Evolutionary conservation across 2,888 invertebrate genomes (phyloP), one percentile per base, ranked within the genome.

Genomic region (Leptarthrus brevirostris): DNA sequence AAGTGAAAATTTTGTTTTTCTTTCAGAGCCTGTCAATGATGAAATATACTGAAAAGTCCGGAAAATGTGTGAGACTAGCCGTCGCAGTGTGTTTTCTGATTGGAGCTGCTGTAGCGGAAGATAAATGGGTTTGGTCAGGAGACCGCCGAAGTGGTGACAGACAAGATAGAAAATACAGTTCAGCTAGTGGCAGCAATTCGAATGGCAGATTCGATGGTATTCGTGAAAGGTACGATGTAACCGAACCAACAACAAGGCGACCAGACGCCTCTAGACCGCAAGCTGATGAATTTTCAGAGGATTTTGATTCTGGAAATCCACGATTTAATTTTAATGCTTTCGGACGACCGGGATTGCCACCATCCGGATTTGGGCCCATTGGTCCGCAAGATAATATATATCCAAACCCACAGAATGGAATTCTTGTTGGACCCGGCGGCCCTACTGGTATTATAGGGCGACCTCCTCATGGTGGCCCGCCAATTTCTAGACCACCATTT

Each of bases 371-470:
- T 52, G 44, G 14, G 12, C 74, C 74, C 1, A 12, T 58, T 20
- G 34, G 47, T 1, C 12, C 53, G 14, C 54, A 36, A 30, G 34
- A 36, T 1, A 52, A 58, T 58, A n/a, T 56, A 18, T 24, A 53
- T 40, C 73, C 70, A 36, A 69, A 75, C 76, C 69, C 73, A 2
- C 74, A 20, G 16, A 80, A 80, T 75, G 80, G 80, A 36, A 74
- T 81, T 22, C 75, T 80, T 30, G 78, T 79, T 54, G 87, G 87
- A 3, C 87, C 87, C 2, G 83, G 82, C 3, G 87, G 87, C 18
- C 86, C 87, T 78, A 87, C 86, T 72, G 87, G 87, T 81, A 83
- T 87, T 80, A 82, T 86, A 24, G 86, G 85, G n/a, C 79, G 83
- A 79, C 78, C 79, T 1, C 61, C 36, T 1, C 47, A 49, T n/a